Base-by-base conservation (phyloP, 2,113 vertebrate species). In the Poecilia latipinna region DNA sequence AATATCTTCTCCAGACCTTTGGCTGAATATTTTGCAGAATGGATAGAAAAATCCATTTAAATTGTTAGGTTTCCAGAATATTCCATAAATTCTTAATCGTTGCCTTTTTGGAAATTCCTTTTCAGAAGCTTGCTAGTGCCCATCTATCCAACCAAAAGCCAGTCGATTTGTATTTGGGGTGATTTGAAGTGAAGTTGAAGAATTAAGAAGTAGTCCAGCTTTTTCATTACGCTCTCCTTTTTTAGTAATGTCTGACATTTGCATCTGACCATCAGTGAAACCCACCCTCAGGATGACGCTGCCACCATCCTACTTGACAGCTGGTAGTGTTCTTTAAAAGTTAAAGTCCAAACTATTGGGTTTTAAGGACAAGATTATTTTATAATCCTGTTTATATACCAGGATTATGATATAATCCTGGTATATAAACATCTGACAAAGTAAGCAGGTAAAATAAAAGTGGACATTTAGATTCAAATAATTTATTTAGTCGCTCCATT, bases 401-500 rank as follows among this genome's bases (percentile, higher is more conserved):
- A 37, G 10, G 35, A 37, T 10, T 57, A 10, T 57, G 11, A 22
- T 7, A 15, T n/a, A 24, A 57, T 57, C 24, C 8, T 57, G 51
- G 24, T 48, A 48, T 15, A 48, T 48, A 48, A 48, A 19, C 44
- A 17, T 10, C 8, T 57, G 24, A 57, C 24, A 57, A 57, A 57
- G 51, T 10, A 4, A 48, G 33, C 26, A 28, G 35, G n/a, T 48
- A 63, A 62, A 22, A 32, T 28, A 32, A 75, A 19, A n/a, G 31
- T 4, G 39, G 29, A 48, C 31, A 61, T 26, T 60, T 61, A 65
- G 67, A 60, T 60, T 57, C n/a, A 79, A 79, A 61, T 22, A 68
- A 29, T 71, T 78, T 80, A 73, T 80, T 71, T 28, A 17, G 12
- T 51, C 37, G 39, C 26, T 65, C 12, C 70, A 73, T 66, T 22